These are phyloP conservation scores for Boloria selene DNA, from an alignment of 2,888 invertebrate species.

Conservation along the genomic window DNA sequence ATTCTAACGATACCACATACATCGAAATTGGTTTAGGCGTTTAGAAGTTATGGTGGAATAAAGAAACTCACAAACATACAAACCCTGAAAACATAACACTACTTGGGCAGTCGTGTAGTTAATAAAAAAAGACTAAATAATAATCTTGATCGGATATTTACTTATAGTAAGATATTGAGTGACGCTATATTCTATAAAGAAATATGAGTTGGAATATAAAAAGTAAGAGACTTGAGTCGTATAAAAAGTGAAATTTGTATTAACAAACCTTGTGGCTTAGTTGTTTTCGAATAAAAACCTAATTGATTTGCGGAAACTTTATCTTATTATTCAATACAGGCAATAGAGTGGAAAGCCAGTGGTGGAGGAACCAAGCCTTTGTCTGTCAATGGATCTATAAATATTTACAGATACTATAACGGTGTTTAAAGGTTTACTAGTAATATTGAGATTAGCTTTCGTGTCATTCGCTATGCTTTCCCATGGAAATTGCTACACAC, in stretches of 20 bases:
- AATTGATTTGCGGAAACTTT: constrained; percentile 72
- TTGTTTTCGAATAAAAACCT: constrained; percentile 67
- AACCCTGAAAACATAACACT: too few relatives aligned
- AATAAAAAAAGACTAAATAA: too few relatives aligned
- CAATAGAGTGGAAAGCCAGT: constrained; percentile 46
- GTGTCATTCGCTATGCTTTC: constrained; percentile 17
- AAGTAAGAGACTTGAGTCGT: constrained; percentile 5
- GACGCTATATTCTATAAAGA: not conserved
- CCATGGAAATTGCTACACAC: not conserved
- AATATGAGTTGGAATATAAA: constrained; percentile 13
- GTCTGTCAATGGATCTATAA: constrained; percentile 40
- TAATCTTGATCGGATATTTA: too few relatives aligned
- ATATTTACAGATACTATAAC: constrained; percentile 30
- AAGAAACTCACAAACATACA: too few relatives aligned
- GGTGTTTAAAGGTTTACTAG: constrained; percentile 8
- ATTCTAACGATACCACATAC: too few relatives aligned
- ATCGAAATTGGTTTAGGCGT: too few relatives aligned
- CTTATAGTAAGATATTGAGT: too few relatives aligned
- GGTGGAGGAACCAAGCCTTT: constrained; percentile 40
- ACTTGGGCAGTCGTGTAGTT: too few relatives aligned
- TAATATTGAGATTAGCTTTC: constrained; percentile 10
- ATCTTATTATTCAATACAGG: constrained; percentile 51
- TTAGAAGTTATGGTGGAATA: too few relatives aligned
- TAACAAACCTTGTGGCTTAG: constrained; percentile 55
- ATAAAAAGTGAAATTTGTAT: constrained; percentile 32